A percentile compares a stretch with the other conserved stretches of the same genome.
phyloP scores from a whole-genome alignment of 2,888 invertebrate genomes.

The Synanthedon andrenaeformis region DNA sequence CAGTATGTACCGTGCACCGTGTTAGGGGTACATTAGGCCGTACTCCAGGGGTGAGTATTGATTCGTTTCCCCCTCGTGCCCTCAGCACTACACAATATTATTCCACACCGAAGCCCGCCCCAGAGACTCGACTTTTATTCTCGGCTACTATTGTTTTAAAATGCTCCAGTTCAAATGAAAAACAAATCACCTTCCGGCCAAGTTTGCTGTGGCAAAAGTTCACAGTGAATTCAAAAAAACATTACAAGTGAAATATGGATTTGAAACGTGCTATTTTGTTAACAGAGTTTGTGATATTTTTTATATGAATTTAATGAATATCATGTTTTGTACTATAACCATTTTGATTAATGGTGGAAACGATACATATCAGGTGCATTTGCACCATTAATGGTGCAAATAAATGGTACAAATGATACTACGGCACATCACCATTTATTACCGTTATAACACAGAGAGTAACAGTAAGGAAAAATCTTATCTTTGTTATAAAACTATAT shows the following conservation, averaged over 20 bases:
- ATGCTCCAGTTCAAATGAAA: not conserved
- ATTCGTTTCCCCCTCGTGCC: conserved; percentile 40
- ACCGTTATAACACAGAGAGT: too few species aligned
- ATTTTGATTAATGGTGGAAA: too few species aligned
- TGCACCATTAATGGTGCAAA: too few species aligned
- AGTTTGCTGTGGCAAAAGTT: not conserved
- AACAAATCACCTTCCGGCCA: not conserved
- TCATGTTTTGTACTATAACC: too few species aligned
- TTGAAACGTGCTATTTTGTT: too few species aligned
- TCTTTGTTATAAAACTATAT: too few species aligned
- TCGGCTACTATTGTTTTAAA: not conserved
- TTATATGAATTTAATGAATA: too few species aligned
- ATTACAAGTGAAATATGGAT: not conserved
- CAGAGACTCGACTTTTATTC: conserved; percentile 5
- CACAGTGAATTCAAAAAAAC: not conserved
- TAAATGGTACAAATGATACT: too few species aligned
- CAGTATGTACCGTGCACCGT: not conserved
- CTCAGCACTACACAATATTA: conserved; percentile 42
- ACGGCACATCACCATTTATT: too few species aligned
- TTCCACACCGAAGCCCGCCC: conserved; percentile 41
- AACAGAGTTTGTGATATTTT: too few species aligned
- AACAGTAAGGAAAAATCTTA: too few species aligned
- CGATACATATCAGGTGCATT: too few species aligned
- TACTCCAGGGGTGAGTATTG: conserved; percentile 57
- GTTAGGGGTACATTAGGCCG: conserved; percentile 52